Evolutionary conservation across 1,140 invertebrate species (phyloP).

Genomic region (Thaumetopoea pityocampa): DNA sequence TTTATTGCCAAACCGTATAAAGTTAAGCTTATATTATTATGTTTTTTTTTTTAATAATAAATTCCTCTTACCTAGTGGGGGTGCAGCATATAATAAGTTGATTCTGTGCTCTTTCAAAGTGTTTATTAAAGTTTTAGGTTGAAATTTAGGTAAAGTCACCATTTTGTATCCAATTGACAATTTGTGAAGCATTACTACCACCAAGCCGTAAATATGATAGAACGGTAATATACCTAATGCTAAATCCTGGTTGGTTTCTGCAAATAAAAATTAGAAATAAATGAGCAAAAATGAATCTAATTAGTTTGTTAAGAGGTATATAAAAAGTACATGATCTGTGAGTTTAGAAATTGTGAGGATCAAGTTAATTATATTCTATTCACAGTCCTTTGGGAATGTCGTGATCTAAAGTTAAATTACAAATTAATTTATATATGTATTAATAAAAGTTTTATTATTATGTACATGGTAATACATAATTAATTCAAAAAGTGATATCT

Average conservation of each 20-base stretch:
- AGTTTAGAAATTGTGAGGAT: too few species aligned
- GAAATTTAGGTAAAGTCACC: slow-evolving; percentile 85
- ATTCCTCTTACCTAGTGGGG: slow-evolving; percentile 77
- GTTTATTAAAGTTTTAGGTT: slow-evolving; percentile 77
- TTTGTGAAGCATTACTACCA: slow-evolving; percentile 72
- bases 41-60: slow-evolving; percentile 1
- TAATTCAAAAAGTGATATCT: too few species aligned
- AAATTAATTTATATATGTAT: too few species aligned
- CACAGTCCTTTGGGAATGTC: too few species aligned
- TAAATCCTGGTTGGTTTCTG: slow-evolving; percentile 69
- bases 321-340: too few species aligned
- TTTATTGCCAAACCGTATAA: too few species aligned
- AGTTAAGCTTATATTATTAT: too few species aligned
- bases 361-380: too few species aligned
- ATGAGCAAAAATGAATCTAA: neutral
- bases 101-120: slow-evolving; percentile 76
- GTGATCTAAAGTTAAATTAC: too few species aligned
- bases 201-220: slow-evolving; percentile 91
- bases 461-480: too few species aligned
- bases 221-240: slow-evolving; percentile 84
- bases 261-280: slow-evolving; percentile 2
- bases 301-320: too few species aligned
- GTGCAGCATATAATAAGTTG: slow-evolving; percentile 75
- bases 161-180: slow-evolving; percentile 80
- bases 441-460: too few species aligned